Evolutionary conservation across 2,797 vertebrate genomes (phyloP), one percentile per base, ranked within the genome.

Genomic region (Percopsis omiscomaycus): DNA sequence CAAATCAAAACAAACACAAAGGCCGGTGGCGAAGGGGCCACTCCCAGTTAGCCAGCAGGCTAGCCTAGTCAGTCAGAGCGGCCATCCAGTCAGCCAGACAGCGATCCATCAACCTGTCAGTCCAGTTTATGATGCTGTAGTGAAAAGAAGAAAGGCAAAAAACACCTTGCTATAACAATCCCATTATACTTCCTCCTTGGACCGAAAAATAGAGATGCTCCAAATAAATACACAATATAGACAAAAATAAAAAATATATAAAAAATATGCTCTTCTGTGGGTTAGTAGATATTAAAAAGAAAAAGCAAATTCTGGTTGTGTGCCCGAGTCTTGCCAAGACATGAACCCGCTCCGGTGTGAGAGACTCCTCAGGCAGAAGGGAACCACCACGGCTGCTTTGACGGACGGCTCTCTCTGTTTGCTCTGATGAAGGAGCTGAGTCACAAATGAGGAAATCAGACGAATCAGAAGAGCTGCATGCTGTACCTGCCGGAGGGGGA

Each of bases 401-500:
- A 68, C 51, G 49, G 32, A 48, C 80, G 76, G 74, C 70, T 64
- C 55, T 80, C 46, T 68, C 46, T 12, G 77, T 80, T 68, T 48
- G 61, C 50, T 80, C 51, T 75, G 69, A 86, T 89, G 68, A 84
- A 87, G 85, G 64, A 73, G 86, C 89, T 87, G 88, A 91, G 81
- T 91, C 89, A 87, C 84, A 78, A 61, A 74, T 81, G 86, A 82
- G 83, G 83, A 77, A 89, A 37, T 37, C 32, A 37, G 8, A 83
- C 84, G 75, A 92, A 91, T 91, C 83, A 81, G 79, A 89, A 66
- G 60, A 32, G 79, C 81, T 81, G 74, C 22, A 22, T 22, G 22
- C 84, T 87, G 22, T 72, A 92, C 93, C 92, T 94, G 90, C 91
- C 88, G 81, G 74, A 77, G 86, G 88, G 86, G 80, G 75, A 2